Base-by-base conservation (phyloP, 2,113 vertebrate species). In the Neogobius melanostomus region DNA sequence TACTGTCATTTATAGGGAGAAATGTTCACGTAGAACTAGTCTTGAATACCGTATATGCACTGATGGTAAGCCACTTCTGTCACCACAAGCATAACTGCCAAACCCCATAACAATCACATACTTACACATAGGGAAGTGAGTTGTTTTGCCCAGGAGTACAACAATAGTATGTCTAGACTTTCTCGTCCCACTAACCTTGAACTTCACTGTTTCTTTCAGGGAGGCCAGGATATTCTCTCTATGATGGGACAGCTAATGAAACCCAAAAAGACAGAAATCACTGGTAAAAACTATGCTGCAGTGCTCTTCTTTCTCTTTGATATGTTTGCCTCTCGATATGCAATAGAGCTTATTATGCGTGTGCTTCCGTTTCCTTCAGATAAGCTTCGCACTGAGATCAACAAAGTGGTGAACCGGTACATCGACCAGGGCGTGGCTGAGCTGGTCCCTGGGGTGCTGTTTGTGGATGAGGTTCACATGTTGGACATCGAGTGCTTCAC, bases 181-280 rank as follows among this genome's bases (percentile, higher is more conserved):
- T 53, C n/a, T 53, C 2, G 9, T 16, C 52, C 16, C n/a, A 1
- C 10, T 21, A 56, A 54, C 21, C 51, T 15, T 50, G 15, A 15
- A 50, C 12, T 4, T 50, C 16, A 36, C 28, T 12, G 17, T 68
- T 28, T 36, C 8, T 80, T 64, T 36, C 84, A 99, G 97, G 98
- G 98, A 48, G 98, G 98, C 7, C 98, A 99, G 82, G 98, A 99
- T 75, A 98, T 99, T 77, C 93, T 99, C 49, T 99, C 97, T 59
- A 98, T 99, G 98, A 99, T 99, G 98, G 98, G 98, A 65, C 98
- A 99, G 71, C 73, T 99, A 72, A 99, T 99, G 97, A 99, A 99
- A 80, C 97, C 98, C 46, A 99, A 98, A 92, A 99, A 99, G 92
- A 99, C 98, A 0, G 98, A 99, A 90, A 99, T 99, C 77, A 99